A percentile compares a stretch with the other conserved stretches of the same genome.
Conservation (phyloP, 2,797 vertebrate species). For the Acomys russatus region DNA sequence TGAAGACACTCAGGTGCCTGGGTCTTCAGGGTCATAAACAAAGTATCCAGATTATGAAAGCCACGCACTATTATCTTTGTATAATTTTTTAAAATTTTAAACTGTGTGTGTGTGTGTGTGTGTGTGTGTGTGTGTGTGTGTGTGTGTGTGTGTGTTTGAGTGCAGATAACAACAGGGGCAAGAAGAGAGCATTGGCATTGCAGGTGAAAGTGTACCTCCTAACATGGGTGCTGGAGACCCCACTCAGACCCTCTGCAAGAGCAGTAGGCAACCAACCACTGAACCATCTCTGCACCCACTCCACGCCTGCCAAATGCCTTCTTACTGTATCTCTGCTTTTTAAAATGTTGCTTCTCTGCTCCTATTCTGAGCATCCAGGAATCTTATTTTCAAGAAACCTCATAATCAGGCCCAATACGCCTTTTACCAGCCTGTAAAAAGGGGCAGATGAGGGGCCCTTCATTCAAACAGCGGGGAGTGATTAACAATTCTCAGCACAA, state of each 20-base stretch:
- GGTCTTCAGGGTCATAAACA: neutral
- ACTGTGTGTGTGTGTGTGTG: no score
- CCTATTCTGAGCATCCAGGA: slow-evolving; percentile 10
- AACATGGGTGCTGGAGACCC: neutral
- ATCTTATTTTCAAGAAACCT: neutral
- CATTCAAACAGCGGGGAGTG: neutral
- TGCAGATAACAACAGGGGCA: neutral
- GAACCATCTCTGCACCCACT: neutral
- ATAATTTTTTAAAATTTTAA: neutral
- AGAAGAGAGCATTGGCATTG: neutral
- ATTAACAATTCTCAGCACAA: neutral
- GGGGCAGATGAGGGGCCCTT: fast-evolving
- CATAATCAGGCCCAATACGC: fast-evolving
- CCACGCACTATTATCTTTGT: fast-evolving
- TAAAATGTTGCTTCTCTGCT: neutral
- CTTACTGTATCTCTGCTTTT: neutral
- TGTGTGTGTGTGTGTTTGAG: neutral
- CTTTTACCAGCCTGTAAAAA: neutral
- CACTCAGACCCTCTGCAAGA: neutral
- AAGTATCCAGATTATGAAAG: fast-evolving
- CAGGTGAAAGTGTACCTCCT: neutral
- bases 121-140: no score
- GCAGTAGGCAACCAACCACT: neutral
- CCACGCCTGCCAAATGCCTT: neutral
- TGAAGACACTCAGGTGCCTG: neutral